Conservation (phyloP, 1,140 invertebrate genomes). For the Drosophila chauvacae region DNA sequence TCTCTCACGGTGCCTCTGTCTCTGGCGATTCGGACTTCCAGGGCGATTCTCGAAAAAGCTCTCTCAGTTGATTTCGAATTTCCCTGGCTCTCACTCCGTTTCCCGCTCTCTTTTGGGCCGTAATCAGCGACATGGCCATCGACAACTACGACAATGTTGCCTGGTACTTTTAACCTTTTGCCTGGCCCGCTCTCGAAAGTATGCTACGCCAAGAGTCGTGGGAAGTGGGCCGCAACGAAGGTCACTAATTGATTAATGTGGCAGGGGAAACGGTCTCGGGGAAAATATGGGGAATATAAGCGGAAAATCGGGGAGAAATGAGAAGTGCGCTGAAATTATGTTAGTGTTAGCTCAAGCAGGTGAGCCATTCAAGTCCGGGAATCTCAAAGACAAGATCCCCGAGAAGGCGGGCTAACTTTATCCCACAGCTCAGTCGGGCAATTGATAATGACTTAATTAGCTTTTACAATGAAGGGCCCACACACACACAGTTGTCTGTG, state of each 20-base stretch:
- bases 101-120: conserved; percentile 10
- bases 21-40: conserved; percentile 66
- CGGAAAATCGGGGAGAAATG: conserved; percentile 4
- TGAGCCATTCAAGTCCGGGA: conserved; percentile 5
- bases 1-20: not conserved
- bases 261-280: not conserved
- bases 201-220: conserved; percentile 51
- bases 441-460: conserved; percentile 83
- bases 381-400: conserved; percentile 26
- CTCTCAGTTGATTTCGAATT: conserved; percentile 7
- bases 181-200: conserved; percentile 56
- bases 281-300: not conserved
- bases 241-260: conserved; percentile 82
- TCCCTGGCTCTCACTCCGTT: conserved; percentile 13
- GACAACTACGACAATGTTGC: conserved; percentile 61
- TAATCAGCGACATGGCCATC: conserved; percentile 37
- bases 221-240: conserved; percentile 58
- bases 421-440: conserved; percentile 35
- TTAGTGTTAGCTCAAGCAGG: not conserved
- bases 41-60: conserved; percentile 52
- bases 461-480: conserved; percentile 48
- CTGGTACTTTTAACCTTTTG: conserved; percentile 80
- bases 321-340: not conserved
- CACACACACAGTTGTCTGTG: conserved; percentile 36
- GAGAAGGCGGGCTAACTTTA: conserved; percentile 14